Evolutionary conservation across 2,888 invertebrate genomes (phyloP).

Genomic region (Stenodema calcarata): DNA sequence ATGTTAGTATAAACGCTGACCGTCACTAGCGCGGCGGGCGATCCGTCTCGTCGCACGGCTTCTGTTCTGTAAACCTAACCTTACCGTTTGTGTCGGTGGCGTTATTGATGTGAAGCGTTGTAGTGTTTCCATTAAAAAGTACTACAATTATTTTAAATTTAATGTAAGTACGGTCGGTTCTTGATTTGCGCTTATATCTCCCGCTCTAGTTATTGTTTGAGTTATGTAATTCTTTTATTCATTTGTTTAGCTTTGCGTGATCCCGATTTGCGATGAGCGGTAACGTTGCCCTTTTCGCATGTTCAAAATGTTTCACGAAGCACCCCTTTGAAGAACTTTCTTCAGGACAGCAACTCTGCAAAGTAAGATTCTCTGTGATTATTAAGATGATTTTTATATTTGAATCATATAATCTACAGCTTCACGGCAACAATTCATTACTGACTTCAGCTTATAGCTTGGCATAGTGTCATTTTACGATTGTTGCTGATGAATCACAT

Average conservation of each 20-base stretch:
- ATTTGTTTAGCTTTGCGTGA: slow-evolving; percentile 20
- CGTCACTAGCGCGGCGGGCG: too few species aligned
- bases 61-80: too few species aligned
- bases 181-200: background rate
- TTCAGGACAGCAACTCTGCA: slow-evolving; percentile 93
- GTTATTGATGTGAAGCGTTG: too few species aligned
- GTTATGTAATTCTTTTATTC: slow-evolving; percentile 22
- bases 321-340: slow-evolving; percentile 97
- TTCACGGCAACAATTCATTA: too few species aligned
- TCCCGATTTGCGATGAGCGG: slow-evolving; percentile 54
- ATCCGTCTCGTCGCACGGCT: too few species aligned
- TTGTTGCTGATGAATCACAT: too few species aligned
- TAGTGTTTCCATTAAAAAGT: background rate
- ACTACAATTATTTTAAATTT: background rate
- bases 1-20: too few species aligned
- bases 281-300: slow-evolving; percentile 72
- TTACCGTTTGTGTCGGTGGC: background rate
- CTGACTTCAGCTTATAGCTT: too few species aligned
- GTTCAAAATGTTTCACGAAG: slow-evolving; percentile 93
- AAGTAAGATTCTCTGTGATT: slow-evolving; percentile 70
- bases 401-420: too few species aligned
- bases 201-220: background rate
- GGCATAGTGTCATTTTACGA: too few species aligned
- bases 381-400: too few species aligned
- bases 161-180: slow-evolving; percentile 28